phyloP scores from a whole-genome alignment of 2,888 invertebrate genomes.

The Monoplex corrugatus region DNA sequence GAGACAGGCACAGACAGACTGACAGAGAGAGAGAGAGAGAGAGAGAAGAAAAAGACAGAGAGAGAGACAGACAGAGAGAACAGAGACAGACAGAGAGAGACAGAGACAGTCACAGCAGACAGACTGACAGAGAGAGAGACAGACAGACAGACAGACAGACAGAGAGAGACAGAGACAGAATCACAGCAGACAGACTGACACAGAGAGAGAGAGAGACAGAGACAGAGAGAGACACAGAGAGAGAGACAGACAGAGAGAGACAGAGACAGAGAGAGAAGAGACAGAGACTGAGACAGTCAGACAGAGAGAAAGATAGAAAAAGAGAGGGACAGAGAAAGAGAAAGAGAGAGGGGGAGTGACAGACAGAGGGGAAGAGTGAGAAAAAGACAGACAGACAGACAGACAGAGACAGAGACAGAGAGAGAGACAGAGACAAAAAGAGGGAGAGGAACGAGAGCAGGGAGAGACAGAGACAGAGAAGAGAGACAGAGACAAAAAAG shows the following conservation, averaged over 20 bases:
- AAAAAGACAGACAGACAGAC: not conserved
- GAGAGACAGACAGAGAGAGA: not conserved
- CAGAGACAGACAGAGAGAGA: not conserved
- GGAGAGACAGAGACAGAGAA: not conserved
- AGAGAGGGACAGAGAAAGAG: not conserved
- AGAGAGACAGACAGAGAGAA: not conserved
- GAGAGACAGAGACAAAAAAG: not conserved
- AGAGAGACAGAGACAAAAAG: not conserved
- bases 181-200: not conserved
- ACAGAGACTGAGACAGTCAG: no score
- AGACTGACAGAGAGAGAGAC: constrained; percentile 19
- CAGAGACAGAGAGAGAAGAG: no score
- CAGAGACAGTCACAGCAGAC: not conserved
- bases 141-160: constrained; percentile 1
- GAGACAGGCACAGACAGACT: not conserved
- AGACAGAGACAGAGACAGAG: not conserved
- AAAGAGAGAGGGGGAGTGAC: constrained; percentile 2
- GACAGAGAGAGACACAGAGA: not conserved
- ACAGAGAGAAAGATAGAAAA: not conserved
- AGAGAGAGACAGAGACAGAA: constrained; percentile 13
- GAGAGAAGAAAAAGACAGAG: not conserved
- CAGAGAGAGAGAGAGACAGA: not conserved
- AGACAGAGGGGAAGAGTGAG: constrained; percentile 2
- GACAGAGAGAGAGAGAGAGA: constrained; percentile 17
- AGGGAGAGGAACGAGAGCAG: not conserved